Percentiles rank a stretch among this genome's conserved stretches.
These are phyloP conservation scores for Cheumatopsyche charites DNA, from an alignment of 1,140 invertebrate species.

Conservation along the genomic window DNA sequence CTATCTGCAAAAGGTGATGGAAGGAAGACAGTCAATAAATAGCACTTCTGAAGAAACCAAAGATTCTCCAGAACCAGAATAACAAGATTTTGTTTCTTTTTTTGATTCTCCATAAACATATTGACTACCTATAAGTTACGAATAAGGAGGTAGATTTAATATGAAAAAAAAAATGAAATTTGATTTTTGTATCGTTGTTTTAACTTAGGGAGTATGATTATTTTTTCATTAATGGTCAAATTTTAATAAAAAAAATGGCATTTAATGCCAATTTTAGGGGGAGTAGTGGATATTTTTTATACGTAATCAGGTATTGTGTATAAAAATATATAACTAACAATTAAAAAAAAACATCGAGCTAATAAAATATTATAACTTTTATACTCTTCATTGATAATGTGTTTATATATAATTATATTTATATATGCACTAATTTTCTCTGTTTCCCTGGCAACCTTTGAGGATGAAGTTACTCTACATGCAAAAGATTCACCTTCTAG, in stretches of 20 bases:
- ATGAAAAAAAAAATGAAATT: not conserved
- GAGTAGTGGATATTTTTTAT: constrained; percentile 9
- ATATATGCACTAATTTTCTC: too few relatives aligned
- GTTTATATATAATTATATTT: too few relatives aligned
- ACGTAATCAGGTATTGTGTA: too few relatives aligned
- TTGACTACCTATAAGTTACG: not conserved
- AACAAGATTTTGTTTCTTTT: too few relatives aligned
- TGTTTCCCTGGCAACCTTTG: not conserved
- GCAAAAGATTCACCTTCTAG: constrained; percentile 29
- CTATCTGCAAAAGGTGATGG: constrained; percentile 35
- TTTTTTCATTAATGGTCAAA: constrained; percentile 2
- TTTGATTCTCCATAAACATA: not conserved
- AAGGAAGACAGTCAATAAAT: constrained; percentile 17
- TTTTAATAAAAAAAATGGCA: not conserved
- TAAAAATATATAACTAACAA: too few relatives aligned
- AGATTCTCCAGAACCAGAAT: constrained; percentile 44
- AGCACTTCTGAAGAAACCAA: constrained; percentile 31
- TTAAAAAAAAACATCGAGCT: too few relatives aligned
- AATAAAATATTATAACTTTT: constrained; percentile 1
- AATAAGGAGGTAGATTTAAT: not conserved
- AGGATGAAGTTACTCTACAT: constrained; percentile 5
- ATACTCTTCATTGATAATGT: too few relatives aligned
- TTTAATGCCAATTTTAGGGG: not conserved
- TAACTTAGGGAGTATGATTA: constrained; percentile 15
- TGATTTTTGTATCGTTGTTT: constrained; percentile 21